Evolutionary conservation across 2,797 vertebrate species (phyloP).

Genomic region (Limosa lapponica): DNA sequence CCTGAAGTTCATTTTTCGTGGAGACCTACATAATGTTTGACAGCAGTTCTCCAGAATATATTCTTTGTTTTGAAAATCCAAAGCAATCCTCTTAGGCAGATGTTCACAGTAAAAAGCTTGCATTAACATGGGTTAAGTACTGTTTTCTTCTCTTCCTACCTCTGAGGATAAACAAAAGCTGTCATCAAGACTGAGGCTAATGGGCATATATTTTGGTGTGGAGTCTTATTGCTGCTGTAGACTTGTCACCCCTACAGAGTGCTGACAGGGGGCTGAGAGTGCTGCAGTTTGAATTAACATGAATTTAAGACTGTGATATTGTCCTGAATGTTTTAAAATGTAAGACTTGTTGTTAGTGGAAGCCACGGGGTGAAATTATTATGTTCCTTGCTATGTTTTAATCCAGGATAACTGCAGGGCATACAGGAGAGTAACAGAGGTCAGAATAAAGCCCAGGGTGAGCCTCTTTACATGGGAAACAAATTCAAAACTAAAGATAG

Average conservation of each 20-base stretch:
- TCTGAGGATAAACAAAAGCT: constrained; percentile 10
- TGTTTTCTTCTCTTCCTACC: constrained; percentile 32
- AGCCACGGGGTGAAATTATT: neutral
- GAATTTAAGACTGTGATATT: neutral
- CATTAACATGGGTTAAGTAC: constrained; percentile 30
- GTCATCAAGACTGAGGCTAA: neutral
- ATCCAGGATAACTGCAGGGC: neutral
- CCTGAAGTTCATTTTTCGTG: neutral
- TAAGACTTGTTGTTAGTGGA: neutral
- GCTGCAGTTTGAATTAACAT: neutral
- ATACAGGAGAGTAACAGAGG: neutral
- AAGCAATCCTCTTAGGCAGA: constrained; percentile 71
- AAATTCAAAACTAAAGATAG: neutral
- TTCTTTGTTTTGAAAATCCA: constrained; percentile 61
- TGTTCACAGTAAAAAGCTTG: constrained; percentile 52
- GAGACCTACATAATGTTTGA: constrained; percentile 7
- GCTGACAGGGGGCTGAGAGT: neutral
- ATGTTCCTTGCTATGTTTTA: neutral
- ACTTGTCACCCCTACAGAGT: neutral
- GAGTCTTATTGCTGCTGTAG: neutral
- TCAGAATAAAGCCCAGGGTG: neutral
- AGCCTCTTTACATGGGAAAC: neutral
- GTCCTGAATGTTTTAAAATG: neutral
- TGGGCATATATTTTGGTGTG: neutral
- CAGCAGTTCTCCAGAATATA: constrained; percentile 34